Evolutionary conservation across 2,888 invertebrate species (phyloP), one percentile per base, ranked within the genome.

Genomic region (Drosophila paramelanica): DNA sequence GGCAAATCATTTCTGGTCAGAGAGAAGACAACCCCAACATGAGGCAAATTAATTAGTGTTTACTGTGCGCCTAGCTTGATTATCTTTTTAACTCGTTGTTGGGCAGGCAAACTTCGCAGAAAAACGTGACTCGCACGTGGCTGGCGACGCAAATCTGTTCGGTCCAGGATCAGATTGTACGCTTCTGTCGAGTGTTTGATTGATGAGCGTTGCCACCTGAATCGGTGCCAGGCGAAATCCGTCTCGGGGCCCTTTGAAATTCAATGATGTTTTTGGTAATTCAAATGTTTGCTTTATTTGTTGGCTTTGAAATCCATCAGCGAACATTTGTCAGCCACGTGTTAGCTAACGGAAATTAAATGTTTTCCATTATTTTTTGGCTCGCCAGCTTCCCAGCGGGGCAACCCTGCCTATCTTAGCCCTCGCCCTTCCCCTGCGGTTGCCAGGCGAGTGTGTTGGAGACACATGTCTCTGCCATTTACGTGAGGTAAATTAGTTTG

Each of bases 331-430:
- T 52, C 59, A 60, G 59, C 49, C n/a, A 50, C 61, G 59, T 58
- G 31, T 49, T 41, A 14, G 25, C 25, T n/a, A 78, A 68, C 88
- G 89, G 81, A 87, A 85, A 85, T 89, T 81, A 84, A 84, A 83
- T 88, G 59, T 70, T 70, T 67, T 55, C 38, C 53, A 67, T 78
- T 84, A 78, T 65, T 65, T 71, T 71, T 59, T 31, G 25, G 47
- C 14, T 38, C 17, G 7, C 14, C 39, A 14, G 27, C 27, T 8
- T 31, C 27, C 27, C 31, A 31, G 31, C 31, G 31, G 31, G 31
- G 31, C 31, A 31, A 3, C 31, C 31, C 2, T 10, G 31, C 7
- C 7, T 7, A 27, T 7, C 7, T 1, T 27, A 27, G 1, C 27
- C 31, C 10, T 4, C 23, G 23, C 10, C 10, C 31, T 10, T 31